phyloP scores from a whole-genome alignment of 2,888 invertebrate species.

The Aradus depressus region DNA sequence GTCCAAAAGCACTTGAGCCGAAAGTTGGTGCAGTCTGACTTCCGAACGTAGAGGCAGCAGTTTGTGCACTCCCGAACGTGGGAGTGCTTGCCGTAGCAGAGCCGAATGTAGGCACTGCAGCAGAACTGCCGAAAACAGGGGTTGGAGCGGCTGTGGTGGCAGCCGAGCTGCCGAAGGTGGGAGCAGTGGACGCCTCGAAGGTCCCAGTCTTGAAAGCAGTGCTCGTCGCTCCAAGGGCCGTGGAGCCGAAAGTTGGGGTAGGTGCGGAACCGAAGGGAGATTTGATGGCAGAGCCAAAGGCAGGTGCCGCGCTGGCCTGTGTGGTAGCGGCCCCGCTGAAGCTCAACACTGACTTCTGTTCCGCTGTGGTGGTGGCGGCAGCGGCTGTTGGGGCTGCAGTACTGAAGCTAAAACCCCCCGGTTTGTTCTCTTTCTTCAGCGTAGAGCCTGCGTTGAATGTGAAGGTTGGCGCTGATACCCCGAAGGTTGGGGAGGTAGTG shows the following conservation, averaged over 20 bases:
- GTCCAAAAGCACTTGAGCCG: conserved; percentile 3
- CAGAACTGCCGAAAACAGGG: conserved; percentile 1
- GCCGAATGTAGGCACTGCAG: background rate
- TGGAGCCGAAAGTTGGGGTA: background rate
- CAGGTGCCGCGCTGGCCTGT: background rate
- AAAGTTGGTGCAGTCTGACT: conserved; percentile 5
- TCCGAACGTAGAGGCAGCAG: conserved; percentile 6
- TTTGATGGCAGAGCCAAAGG: background rate
- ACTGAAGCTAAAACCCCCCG: conserved; percentile 7
- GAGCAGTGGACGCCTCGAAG: background rate
- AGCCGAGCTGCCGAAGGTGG: conserved; percentile 6
- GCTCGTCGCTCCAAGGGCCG: background rate
- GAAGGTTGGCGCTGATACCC: conserved; percentile 3
- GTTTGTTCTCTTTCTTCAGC: conserved; percentile 8
- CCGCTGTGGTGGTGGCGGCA: background rate
- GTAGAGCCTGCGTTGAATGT: background rate
- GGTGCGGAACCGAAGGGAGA: background rate
- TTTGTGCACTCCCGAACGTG: conserved; percentile 2
- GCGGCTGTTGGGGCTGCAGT: background rate
- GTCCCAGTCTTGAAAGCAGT: conserved; percentile 1
- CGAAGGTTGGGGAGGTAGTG: background rate
- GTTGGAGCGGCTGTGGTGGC: conserved; percentile 1
- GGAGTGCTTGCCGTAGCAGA: background rate
- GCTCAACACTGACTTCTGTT: conserved; percentile 3
- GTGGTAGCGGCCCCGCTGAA: background rate